Base-by-base conservation (phyloP, 2,797 vertebrate species). In the Adelosebastes latens region DNA sequence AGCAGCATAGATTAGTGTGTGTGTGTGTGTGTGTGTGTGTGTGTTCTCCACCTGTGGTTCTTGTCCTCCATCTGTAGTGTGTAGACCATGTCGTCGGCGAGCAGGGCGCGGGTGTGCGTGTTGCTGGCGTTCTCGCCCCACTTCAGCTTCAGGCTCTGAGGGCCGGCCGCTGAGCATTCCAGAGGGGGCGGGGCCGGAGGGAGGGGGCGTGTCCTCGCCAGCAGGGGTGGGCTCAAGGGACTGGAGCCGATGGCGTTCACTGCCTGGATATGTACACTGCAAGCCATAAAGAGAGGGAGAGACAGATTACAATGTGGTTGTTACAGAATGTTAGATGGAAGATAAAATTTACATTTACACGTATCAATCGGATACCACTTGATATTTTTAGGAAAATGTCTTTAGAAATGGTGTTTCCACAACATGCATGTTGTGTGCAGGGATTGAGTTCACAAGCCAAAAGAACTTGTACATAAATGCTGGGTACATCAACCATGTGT, bases 81-180 rank as follows among this genome's bases (percentile, higher is more conserved):
- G 83, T 98, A 99, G 71, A 97, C 96, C 84, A 95, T 89, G 84
- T 98, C 97, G 1, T 98, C 97, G 0, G 93, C 69, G 4, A 96
- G 49, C 0, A 97, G 96, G 36, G 90, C 91, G 24, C 96, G 97
- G 46, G 96, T 88, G 86, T 93, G 93, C 46, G 82, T 90, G 87
- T 83, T 86, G 84, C 93, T 89, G 70, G 88, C 96, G 72, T 97
- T 96, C 77, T 99, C 98, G 2, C 97, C 98, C 99, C 99, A 99
- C 62, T 98, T 99, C 66, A 99, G 96, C 94, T 99, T 99, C 81
- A 99, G 97, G 92, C 98, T 99, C 95, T 99, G 99, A 16, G 99
- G 99, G 76, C 99, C 99, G 0, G 97, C 95, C 0, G 97, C 98
- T 2, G 97, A 95, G 83, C 99, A 99, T 76, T 99, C 99, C 4